Evolutionary conservation across 2,113 vertebrate species (phyloP).

Genomic region (Cairina moschata): DNA sequence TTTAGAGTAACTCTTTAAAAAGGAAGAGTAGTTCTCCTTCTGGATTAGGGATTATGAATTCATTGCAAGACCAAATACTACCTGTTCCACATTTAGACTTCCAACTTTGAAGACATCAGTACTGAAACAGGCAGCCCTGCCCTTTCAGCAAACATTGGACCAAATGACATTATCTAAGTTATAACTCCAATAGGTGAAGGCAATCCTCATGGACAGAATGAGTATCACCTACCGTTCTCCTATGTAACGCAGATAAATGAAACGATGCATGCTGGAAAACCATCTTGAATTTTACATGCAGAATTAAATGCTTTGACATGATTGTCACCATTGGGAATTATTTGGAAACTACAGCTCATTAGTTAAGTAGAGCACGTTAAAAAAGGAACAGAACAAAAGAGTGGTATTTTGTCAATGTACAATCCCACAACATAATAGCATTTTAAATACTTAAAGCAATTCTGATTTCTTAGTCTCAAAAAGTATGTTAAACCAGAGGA

Average conservation of each 20-base stretch:
- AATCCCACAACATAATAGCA: neutral
- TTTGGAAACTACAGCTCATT: neutral
- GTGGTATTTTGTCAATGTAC: neutral
- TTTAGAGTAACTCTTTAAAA: neutral
- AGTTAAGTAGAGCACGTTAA: neutral
- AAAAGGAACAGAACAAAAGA: neutral
- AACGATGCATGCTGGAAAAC: neutral
- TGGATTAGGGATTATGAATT: neutral
- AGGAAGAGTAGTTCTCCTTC: neutral
- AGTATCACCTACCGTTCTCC: neutral
- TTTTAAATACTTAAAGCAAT: neutral
- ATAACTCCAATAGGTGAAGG: neutral
- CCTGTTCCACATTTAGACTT: neutral
- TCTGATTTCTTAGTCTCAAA: neutral
- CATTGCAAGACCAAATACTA: neutral
- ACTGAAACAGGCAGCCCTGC: neutral
- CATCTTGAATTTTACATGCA: neutral
- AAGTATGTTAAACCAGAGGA: neutral
- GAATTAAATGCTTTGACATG: neutral
- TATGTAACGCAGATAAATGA: neutral
- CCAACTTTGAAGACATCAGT: neutral
- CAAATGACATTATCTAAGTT: neutral
- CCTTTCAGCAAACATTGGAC: neutral
- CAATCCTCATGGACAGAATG: neutral
- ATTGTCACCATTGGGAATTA: neutral